Evolutionary conservation across 2,888 invertebrate species (phyloP), one percentile per base, ranked within the genome.

Genomic region (Nomada ruficornis): DNA sequence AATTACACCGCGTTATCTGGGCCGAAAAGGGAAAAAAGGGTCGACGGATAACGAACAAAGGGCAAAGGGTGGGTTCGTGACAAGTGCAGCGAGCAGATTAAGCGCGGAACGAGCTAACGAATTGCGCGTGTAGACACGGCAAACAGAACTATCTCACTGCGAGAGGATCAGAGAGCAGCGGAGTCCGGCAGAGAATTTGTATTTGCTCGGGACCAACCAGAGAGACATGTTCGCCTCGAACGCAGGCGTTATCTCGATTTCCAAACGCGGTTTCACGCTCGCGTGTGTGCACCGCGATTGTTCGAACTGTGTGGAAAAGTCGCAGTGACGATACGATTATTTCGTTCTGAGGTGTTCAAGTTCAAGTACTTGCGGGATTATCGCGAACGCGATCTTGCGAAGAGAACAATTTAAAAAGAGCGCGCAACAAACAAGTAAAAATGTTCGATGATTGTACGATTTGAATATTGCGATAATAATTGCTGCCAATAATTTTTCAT

Each of bases 131-230:
- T 77, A 44, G 83, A 83, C 76, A 80, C 59, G 20, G 71, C 76
- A 86, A 89, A 89, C 73, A 88, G 79, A 73, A 69, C 84, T 88
- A 88, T 89, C 88, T 79, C 87, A 73, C 67, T n/a, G n/a, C 63
- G 54, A 67, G 70, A 59, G 62, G 26, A 70, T 71, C 23, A 44
- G 55, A 47, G 73, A 73, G 47, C 36, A 36, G 36, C 36, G 23
- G 63, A 69, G 57, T 54, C 52, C 42, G 50, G 65, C 11, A 9
- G 57, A 69, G 42, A 79, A 60, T 78, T 80, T 52, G 50, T 77
- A 59, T 82, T 86, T 86, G 65, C 74, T 59, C 50, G 59, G 26
- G 60, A 68, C 47, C 75, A 52, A 44, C 29, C 55, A 20, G 18
- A 23, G 64, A 50, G 65, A 70, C 67, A 69, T 55, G 74, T 23